These are phyloP conservation scores for Polypedilum pembai DNA, from an alignment of 1,140 invertebrate genomes.

Conservation along the genomic window DNA sequence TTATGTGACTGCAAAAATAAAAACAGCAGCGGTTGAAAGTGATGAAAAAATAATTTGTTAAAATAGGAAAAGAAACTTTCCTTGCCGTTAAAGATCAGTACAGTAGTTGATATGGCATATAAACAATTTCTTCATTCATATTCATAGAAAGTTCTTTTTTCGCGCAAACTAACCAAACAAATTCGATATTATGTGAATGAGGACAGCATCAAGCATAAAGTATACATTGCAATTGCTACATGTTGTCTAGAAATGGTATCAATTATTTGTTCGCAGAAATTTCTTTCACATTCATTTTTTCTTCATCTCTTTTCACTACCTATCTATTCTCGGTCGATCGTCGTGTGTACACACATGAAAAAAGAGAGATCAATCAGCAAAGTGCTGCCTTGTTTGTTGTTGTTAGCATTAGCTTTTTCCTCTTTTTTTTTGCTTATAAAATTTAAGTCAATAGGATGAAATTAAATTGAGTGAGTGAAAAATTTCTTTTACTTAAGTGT, in stretches of 20 bases:
- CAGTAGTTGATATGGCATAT: no score
- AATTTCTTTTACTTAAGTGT: no score
- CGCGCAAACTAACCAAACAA: background rate
- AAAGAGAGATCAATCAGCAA: background rate
- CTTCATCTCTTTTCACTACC: background rate
- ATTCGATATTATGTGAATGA: conserved; percentile 3
- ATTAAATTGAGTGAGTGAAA: no score
- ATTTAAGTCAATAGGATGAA: no score
- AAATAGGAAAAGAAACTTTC: background rate
- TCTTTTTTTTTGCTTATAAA: no score
- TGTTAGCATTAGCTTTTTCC: no score
- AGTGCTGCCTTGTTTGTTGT: background rate
- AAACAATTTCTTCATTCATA: no score
- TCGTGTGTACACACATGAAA: background rate
- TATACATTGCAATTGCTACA: conserved; percentile 10
- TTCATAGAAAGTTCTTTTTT: background rate
- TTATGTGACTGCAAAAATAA: background rate
- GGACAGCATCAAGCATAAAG: background rate
- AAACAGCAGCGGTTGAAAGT: background rate
- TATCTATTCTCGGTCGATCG: background rate
- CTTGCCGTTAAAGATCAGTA: background rate
- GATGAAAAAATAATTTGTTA: background rate
- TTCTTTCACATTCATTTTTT: background rate
- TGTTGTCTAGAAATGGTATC: conserved; percentile 17
- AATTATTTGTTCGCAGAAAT: conserved; percentile 15